Conservation (phyloP, 2,797 vertebrate genomes). For the Synanceia verrucosa region DNA sequence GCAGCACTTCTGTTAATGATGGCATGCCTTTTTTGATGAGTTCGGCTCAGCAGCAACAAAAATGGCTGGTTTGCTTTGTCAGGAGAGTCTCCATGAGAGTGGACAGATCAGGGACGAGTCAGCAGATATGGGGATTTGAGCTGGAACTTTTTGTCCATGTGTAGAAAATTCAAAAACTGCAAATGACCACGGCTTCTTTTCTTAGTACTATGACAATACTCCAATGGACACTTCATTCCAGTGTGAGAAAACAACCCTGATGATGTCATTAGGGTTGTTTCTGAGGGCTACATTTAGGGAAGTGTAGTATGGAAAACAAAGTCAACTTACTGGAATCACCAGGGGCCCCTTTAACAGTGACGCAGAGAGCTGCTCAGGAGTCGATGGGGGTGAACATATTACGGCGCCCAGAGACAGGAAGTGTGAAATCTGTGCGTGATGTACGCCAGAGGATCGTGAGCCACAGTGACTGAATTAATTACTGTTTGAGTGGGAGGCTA, state of each 20-base stretch:
- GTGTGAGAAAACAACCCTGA: not conserved
- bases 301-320: no score
- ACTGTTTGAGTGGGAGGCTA: slow-evolving; percentile 31
- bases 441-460: not conserved
- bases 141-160: fast-evolving
- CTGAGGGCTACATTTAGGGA: not conserved
- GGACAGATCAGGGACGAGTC: not conserved
- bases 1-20: not conserved
- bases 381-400: not conserved
- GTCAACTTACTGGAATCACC: no score
- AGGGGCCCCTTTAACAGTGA: not conserved
- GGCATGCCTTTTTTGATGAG: not conserved
- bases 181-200: no score
- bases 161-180: no score
- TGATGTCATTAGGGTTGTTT: not conserved
- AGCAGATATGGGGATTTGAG: not conserved
- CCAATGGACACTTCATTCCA: not conserved
- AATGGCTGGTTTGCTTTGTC: not conserved
- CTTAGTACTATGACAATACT: no score
- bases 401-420: not conserved
- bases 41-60: no score
- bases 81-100: not conserved
- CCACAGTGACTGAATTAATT: slow-evolving; percentile 18
- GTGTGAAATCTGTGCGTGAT: not conserved
- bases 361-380: not conserved